Evolutionary conservation across 2,888 invertebrate genomes (phyloP), one percentile per base, ranked within the genome.

Genomic region (Meghimatium bilineatum): DNA sequence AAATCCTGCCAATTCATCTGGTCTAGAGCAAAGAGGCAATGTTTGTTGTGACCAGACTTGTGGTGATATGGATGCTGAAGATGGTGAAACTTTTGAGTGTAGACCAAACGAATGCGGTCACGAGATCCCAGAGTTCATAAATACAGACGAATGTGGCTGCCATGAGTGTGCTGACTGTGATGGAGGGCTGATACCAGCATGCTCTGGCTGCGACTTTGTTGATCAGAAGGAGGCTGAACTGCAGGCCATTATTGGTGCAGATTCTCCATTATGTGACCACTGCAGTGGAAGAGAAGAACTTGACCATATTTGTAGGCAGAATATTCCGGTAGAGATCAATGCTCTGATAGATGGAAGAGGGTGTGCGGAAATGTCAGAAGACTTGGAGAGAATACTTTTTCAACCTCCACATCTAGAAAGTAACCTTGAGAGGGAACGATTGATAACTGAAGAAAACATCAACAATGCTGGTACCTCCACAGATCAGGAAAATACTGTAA

Each of bases 321-420:
- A 81, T 63, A 36, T 74, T 38, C 36, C 67, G 23, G 34, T 60
- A 38, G 83, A 83, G 17, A 71, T 78, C 34, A 72, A 82, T 38
- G 76, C 82, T 32, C 44, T 84, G 56, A 76, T 86, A n/a, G 85
- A 86, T 36, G 83, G 84, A 0, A 69, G 88, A 29, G 84, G 85
- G 29, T 84, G 83, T 71, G 78, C 82, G 6, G 84, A 86, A 26
- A 76, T 88, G 74, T 78, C 88, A 1, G 82, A 84, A 23, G 88
- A 88, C 67, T 81, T 91, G 80, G 90, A 91, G 74, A 86, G 90
- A 49, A 85, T 91, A 26, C 88, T 91, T 26, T 91, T 91, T 81
- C 89, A 88, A 60, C 91, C 91, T 60, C 91, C 91, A n/a, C 91
- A 91, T 84, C 86, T 90, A 17, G 90, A 91, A 76, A 87, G 85